Base-by-base conservation (phyloP, 2,888 invertebrate genomes). In the Catocala sponsa region DNA sequence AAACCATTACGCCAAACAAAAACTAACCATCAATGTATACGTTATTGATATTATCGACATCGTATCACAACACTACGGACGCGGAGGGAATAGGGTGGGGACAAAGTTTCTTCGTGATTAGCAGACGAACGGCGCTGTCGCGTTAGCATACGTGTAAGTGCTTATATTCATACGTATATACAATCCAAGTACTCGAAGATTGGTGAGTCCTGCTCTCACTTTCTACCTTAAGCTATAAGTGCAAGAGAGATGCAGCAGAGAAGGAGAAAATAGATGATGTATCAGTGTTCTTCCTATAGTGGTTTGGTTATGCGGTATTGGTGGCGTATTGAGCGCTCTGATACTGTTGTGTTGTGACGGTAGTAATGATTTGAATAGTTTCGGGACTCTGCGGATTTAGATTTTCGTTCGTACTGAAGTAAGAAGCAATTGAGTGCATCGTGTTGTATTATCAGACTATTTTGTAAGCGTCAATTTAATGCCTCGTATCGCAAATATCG, bases 71-170 rank as follows among this genome's bases (percentile, higher is more conserved):
- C 81, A 72, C 86, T 81, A 80, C n/a, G 15, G 52, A 41, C 64
- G 49, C 25, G 47, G 49, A 64, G 65, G 59, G 68, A 57, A 67
- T 38, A 73, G 70, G 71, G 78, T 70, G 74, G 76, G 72, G 61
- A 81, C 81, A 81, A 88, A 89, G 83, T 86, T 90, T 87, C 84
- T 82, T 82, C 77, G 82, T 90, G 88, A 91, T 90, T 90, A 90
- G 87, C 87, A 84, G 82, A 80, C 83, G 84, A 79, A 82, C 82
- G 65, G 67, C 65, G 63, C 72, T 75, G 78, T 71, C 76, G 74
- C 74, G 73, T 65, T 64, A 57, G 68, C 74, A 57, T 65, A 59
- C 56, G 58, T 64, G 49, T 60, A 58, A 59, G 15, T 72, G 43
- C 47, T 50, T 55, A 43, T 35, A 53, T 56, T 47, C 47, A 25